Evolutionary conservation across 2,797 vertebrate species (phyloP).

Genomic region (Buceros bicornis): DNA sequence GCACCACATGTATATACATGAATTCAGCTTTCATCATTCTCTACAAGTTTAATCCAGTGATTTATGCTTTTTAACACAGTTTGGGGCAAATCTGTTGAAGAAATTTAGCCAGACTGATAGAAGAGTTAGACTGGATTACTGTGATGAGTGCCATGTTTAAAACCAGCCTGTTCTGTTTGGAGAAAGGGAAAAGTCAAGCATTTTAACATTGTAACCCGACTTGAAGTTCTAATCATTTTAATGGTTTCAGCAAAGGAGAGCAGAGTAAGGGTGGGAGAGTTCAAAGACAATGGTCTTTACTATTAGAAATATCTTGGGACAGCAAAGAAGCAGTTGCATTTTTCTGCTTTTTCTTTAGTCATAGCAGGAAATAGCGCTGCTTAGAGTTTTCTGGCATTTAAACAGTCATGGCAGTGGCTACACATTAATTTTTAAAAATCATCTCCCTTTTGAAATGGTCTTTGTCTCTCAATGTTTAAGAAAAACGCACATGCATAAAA

Average conservation of each 20-base stretch:
- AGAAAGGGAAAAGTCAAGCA: constrained; percentile 57
- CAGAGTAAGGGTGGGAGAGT: constrained; percentile 63
- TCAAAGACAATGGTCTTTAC: constrained; percentile 74
- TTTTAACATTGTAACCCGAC: constrained; percentile 57
- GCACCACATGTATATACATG: constrained; percentile 84
- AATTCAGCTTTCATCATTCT: constrained; percentile 84
- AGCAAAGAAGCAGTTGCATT: constrained; percentile 43
- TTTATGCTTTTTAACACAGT: constrained; percentile 83
- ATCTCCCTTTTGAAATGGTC: constrained; percentile 49
- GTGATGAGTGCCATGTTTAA: constrained; percentile 70
- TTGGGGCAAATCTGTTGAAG: constrained; percentile 80
- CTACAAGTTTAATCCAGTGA: constrained; percentile 84
- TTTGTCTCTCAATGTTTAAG: background rate
- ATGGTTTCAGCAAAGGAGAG: constrained; percentile 75
- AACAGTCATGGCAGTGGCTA: constrained; percentile 47
- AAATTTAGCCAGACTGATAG: constrained; percentile 78
- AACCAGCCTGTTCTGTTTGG: constrained; percentile 58
- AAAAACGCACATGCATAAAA: constrained; percentile 28
- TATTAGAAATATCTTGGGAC: constrained; percentile 70
- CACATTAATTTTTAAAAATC: constrained; percentile 32
- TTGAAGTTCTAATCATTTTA: constrained; percentile 77
- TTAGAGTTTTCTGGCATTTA: constrained; percentile 53
- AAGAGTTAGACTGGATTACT: constrained; percentile 75
- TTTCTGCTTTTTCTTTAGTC: constrained; percentile 65
- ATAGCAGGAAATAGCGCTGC: constrained; percentile 60